Evolutionary conservation across 2,888 invertebrate species (phyloP).

Genomic region (Junonia oenone): DNA sequence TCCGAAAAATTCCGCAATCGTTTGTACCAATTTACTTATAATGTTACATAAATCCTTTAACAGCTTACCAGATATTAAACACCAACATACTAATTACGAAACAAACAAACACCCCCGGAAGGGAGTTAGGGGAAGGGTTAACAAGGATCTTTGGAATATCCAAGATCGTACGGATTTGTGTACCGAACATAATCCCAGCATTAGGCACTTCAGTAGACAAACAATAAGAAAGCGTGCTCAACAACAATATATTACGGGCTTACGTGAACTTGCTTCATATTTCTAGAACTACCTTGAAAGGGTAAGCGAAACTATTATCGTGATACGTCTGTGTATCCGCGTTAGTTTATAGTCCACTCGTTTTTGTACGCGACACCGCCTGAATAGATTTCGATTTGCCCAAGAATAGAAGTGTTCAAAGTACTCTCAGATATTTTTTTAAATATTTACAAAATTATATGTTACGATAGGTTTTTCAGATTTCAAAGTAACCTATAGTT

Average conservation of each 20-base stretch:
- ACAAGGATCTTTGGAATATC: neutral
- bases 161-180: conserved; percentile 10
- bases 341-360: too few species aligned
- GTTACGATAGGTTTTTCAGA: too few species aligned
- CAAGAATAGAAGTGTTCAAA: too few species aligned
- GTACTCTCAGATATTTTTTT: too few species aligned
- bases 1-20: too few species aligned
- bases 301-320: neutral
- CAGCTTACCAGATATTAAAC: too few species aligned
- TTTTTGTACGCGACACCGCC: too few species aligned
- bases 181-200: conserved; percentile 18
- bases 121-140: neutral
- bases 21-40: too few species aligned
- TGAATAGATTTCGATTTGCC: too few species aligned
- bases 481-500: too few species aligned
- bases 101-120: neutral
- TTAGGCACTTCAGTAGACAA: conserved; percentile 8
- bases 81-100: neutral
- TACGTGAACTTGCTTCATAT: neutral
- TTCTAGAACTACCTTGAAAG: conserved; percentile 1
- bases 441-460: too few species aligned
- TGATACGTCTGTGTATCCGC: neutral
- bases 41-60: too few species aligned
- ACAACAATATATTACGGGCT: conserved; percentile 9
- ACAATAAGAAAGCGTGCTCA: conserved; percentile 11